Conservation (phyloP, 2,797 vertebrate genomes). For the Tokudaia muenninki region DNA sequence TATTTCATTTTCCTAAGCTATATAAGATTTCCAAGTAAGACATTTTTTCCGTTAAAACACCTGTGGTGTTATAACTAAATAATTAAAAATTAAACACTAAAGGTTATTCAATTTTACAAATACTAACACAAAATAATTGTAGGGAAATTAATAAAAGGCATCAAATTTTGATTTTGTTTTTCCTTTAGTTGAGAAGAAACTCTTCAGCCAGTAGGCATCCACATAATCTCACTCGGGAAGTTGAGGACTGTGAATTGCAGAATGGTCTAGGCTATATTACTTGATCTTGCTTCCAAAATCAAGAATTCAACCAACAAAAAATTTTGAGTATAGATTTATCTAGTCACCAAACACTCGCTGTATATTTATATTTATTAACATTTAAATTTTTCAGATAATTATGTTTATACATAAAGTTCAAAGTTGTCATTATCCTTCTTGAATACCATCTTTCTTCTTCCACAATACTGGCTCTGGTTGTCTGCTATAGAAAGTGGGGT, state of each 20-base stretch:
- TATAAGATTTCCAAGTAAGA: slow-evolving; percentile 43
- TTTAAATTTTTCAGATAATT: background rate
- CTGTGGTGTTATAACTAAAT: slow-evolving; percentile 42
- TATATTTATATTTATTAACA: slow-evolving; percentile 26
- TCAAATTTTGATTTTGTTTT: slow-evolving; percentile 53
- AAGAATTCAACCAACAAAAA: slow-evolving; percentile 1
- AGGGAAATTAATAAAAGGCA: slow-evolving; percentile 19
- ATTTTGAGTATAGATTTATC: slow-evolving; percentile 11
- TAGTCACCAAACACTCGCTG: slow-evolving; percentile 12
- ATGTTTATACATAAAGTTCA: background rate
- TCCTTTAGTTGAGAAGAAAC: slow-evolving; percentile 6
- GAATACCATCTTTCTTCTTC: background rate
- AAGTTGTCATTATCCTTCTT: background rate
- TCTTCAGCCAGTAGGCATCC: background rate
- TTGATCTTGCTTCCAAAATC: background rate
- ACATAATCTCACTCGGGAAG: background rate
- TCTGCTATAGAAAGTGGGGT: background rate
- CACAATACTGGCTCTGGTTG: background rate
- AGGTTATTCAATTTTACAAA: slow-evolving; percentile 22
- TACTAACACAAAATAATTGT: background rate
- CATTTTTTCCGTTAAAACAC: slow-evolving; percentile 26
- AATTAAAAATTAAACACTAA: slow-evolving; percentile 64
- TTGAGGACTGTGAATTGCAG: background rate
- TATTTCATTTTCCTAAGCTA: slow-evolving; percentile 52
- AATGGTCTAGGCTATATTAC: background rate